Evolutionary conservation across 2,797 vertebrate genomes (phyloP), one percentile per base, ranked within the genome.

Genomic region (Jordanella pulchra): DNA sequence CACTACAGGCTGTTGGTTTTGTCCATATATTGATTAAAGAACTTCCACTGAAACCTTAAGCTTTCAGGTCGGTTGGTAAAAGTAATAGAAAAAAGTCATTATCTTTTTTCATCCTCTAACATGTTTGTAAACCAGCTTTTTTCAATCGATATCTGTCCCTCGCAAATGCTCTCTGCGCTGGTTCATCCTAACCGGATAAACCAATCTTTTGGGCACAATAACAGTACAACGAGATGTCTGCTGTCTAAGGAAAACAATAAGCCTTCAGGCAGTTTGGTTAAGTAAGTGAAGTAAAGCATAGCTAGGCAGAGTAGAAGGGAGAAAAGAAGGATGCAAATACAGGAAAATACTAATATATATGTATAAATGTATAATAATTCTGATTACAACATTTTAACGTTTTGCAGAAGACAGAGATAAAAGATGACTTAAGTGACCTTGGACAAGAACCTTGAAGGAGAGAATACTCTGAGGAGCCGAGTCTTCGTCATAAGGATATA

Each of bases 141-240:
- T 27, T 51, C 35, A 85, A 90, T 88, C 83, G 82, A 84, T 89
- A 83, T 54, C 47, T 74, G 30, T 72, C 77, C 50, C 85, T 84
- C 75, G 69, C 73, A 73, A 84, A 83, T 68, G 73, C 78, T 71
- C 70, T 60, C 66, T 25, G 63, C 17, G n/a, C 18, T 1, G 27
- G 63, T 60, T 72, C 56, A 64, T 67, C 50, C 71, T 72, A 73
- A 79, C 64, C 71, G 67, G 65, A 66, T 65, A 84, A 87, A 88
- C 89, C 69, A 85, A 88, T 87, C 75, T 61, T 76, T 17, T 45
- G 15, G 75, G 65, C 71, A 72, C 82, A 77, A 69, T 81, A 71
- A 77, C 74, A 76, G 78, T 81, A 84, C 86, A 87, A 87, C 86
- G 75, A 85, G 67, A 76, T 51, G 79, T 67, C 75, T 75, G 75